Conservation (phyloP, 2,797 vertebrate species). For the Rousettus madagascariensis region DNA sequence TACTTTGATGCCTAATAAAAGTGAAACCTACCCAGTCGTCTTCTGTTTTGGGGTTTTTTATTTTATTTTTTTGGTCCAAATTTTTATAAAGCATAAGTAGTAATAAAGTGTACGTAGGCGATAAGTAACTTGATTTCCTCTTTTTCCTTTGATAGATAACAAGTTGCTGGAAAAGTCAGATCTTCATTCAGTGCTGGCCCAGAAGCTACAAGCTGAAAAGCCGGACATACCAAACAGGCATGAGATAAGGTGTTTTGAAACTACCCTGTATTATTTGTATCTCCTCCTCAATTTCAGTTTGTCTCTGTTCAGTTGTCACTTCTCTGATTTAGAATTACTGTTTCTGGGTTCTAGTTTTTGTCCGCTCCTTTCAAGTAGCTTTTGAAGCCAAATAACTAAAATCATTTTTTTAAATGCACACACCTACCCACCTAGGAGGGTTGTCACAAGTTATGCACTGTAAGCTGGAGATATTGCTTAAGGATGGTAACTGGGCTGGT, state of each 20-base stretch:
- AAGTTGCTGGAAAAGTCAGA: constrained; percentile 95
- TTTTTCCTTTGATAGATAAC: constrained; percentile 87
- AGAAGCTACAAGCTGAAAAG: constrained; percentile 94
- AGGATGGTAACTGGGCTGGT: neutral
- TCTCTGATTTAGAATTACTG: neutral
- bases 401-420: neutral
- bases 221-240: constrained; percentile 92
- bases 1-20: neutral
- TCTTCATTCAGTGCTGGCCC: constrained; percentile 93
- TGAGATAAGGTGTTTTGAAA: constrained; percentile 89
- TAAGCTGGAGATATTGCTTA: neutral
- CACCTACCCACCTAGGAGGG: neutral
- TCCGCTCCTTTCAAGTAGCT: neutral
- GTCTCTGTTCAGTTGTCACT: neutral
- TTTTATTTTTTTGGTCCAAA: neutral
- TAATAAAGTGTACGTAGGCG: neutral
- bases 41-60: neutral
- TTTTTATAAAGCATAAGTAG: neutral
- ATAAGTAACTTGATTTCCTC: neutral
- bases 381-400: neutral
- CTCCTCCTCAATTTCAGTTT: neutral
- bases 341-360: neutral
- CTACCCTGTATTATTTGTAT: neutral
- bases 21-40: neutral
- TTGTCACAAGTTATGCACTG: neutral